Conservation (phyloP, 2,113 vertebrate species). For the Hoplias malabaricus region DNA sequence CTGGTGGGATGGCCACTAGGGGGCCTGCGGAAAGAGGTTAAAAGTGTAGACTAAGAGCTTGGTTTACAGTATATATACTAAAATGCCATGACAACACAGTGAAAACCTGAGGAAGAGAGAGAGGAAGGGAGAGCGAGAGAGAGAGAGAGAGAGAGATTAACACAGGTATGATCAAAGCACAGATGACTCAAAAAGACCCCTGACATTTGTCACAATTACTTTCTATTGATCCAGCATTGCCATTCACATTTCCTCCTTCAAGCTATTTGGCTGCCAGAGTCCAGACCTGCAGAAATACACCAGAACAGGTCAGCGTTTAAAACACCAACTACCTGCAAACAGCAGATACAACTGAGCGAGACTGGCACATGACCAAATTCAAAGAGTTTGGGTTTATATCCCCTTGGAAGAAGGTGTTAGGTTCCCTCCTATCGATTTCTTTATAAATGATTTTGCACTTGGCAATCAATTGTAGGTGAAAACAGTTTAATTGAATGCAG, state of each 20-base stretch:
- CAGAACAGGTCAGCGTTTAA: conserved; percentile 7
- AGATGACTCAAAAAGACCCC: conserved; percentile 35
- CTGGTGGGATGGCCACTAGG: too few relatives aligned
- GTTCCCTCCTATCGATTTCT: background rate
- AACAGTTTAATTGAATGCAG: conserved; percentile 29
- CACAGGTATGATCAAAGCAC: conserved; percentile 12
- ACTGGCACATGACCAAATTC: background rate
- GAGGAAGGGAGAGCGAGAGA: background rate
- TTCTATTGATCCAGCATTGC: conserved; percentile 44
- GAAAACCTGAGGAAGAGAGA: too few relatives aligned
- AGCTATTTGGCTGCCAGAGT: background rate
- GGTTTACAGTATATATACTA: too few relatives aligned
- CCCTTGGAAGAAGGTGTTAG: background rate
- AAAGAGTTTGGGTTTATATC: background rate
- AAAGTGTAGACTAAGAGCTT: too few relatives aligned
- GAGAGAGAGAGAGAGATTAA: background rate
- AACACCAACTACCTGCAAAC: conserved; percentile 9
- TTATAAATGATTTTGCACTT: background rate
- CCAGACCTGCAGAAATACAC: conserved; percentile 25
- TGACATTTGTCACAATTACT: conserved; percentile 52
- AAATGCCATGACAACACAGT: too few relatives aligned
- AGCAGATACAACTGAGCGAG: background rate
- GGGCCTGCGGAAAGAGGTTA: too few relatives aligned
- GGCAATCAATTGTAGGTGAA: background rate
- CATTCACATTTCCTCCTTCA: conserved; percentile 35